phyloP scores from a whole-genome alignment of 2,797 vertebrate species.

The Benthosema pterotum region DNA sequence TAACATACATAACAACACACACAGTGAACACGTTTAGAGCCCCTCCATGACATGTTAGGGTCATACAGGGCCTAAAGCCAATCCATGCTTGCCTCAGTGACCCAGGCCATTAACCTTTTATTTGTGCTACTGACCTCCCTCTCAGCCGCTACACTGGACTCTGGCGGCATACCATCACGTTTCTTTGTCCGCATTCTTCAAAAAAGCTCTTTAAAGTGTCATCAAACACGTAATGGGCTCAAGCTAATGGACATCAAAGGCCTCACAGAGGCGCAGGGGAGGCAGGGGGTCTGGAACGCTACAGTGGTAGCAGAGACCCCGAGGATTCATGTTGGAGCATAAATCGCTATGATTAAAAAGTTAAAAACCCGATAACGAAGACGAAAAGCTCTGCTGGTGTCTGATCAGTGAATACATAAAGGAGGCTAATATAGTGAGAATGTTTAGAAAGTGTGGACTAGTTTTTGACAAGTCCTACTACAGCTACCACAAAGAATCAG shows the following conservation, averaged over 20 bases:
- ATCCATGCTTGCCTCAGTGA: constrained; percentile 27
- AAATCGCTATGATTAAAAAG: neutral
- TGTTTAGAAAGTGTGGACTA: no score
- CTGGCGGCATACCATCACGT: constrained; percentile 26
- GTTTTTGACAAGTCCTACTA: no score
- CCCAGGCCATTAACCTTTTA: constrained; percentile 48
- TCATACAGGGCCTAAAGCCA: constrained; percentile 30
- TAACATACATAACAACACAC: no score
- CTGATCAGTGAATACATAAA: neutral
- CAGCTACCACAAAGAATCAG: no score
- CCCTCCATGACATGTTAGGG: constrained; percentile 28
- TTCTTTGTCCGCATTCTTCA: constrained; percentile 32
- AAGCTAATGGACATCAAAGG: constrained; percentile 61
- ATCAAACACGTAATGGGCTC: constrained; percentile 30
- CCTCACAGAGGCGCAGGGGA: constrained; percentile 5
- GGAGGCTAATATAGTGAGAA: neutral
- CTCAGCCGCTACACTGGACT: constrained; percentile 7
- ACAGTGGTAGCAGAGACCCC: constrained; percentile 7
- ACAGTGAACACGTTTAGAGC: neutral
- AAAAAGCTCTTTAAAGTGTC: constrained; percentile 38
- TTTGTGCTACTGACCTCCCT: constrained; percentile 31
- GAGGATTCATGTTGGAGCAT: neutral
- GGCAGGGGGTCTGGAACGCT: constrained; percentile 12
- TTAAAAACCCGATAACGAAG: neutral
- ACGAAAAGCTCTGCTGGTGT: neutral